phyloP scores from a whole-genome alignment of 2,888 invertebrate genomes.

The Andrena haemorrhoa region DNA sequence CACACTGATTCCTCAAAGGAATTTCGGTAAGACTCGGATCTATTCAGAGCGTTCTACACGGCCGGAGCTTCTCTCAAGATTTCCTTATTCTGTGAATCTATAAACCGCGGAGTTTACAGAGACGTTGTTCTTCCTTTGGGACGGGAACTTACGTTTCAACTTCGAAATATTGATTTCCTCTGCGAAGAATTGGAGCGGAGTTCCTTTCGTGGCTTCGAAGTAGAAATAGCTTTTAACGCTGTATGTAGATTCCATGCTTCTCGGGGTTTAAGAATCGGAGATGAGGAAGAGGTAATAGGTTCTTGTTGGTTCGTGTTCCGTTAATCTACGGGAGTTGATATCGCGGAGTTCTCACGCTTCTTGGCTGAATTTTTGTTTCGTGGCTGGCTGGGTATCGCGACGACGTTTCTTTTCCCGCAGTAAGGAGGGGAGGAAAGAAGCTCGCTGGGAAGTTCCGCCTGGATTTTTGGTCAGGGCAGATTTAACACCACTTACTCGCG shows the following conservation, averaged over 20 bases:
- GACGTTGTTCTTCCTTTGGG: too few relatives aligned
- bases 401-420: not conserved
- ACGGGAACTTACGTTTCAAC: too few relatives aligned
- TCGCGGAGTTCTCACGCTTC: not conserved
- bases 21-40: not conserved
- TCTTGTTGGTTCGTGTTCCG: not conserved
- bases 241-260: too few relatives aligned
- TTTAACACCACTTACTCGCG: conserved; percentile 54
- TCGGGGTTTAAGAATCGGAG: not conserved
- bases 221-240: too few relatives aligned
- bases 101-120: too few relatives aligned
- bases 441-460: not conserved
- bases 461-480: conserved; percentile 52
- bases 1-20: not conserved
- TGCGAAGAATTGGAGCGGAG: too few relatives aligned
- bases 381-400: not conserved
- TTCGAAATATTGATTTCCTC: too few relatives aligned
- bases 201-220: too few relatives aligned
- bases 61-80: not conserved
- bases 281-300: not conserved
- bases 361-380: conserved; percentile 7
- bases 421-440: conserved; percentile 4
- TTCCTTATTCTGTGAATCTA: too few relatives aligned
- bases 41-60: not conserved
- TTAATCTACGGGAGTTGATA: not conserved